phyloP scores from a whole-genome alignment of 2,797 vertebrate species.

The Pseudochirops cupreus region DNA sequence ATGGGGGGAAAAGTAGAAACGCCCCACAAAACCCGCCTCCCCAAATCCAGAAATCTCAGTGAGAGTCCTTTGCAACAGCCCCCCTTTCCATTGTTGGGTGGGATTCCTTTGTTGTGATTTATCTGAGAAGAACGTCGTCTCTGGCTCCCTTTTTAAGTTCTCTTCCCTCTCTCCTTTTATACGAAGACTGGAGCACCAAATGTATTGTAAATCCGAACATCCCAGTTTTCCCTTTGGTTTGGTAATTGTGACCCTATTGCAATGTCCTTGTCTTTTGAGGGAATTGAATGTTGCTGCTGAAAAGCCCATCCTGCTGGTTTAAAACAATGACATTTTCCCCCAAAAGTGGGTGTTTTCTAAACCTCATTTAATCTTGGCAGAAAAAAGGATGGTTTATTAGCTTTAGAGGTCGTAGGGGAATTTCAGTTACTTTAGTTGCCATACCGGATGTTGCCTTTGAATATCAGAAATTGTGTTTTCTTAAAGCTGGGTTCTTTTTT shows the following conservation, averaged over 20 bases:
- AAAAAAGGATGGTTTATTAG: conserved; percentile 37
- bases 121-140: conserved; percentile 30
- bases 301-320: background rate
- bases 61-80: background rate
- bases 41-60: background rate
- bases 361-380: conserved; percentile 25
- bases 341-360: conserved; percentile 37
- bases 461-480: background rate
- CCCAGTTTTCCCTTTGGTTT: background rate
- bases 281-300: background rate
- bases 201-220: background rate
- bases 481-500: background rate
- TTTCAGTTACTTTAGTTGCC: conserved; percentile 42
- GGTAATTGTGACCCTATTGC: background rate
- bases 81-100: background rate
- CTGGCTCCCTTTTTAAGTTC: background rate
- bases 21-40: background rate
- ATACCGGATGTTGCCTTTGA: conserved; percentile 32
- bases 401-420: background rate
- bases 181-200: background rate
- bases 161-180: background rate
- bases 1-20: conserved; percentile 5
- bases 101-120: conserved; percentile 66
- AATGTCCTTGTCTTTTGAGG: background rate
- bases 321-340: background rate